Percentiles rank a stretch among this genome's conserved stretches.
These are phyloP conservation scores for Pseudotriccus pelzelni DNA, from an alignment of 2,797 vertebrate genomes.

Conservation along the genomic window DNA sequence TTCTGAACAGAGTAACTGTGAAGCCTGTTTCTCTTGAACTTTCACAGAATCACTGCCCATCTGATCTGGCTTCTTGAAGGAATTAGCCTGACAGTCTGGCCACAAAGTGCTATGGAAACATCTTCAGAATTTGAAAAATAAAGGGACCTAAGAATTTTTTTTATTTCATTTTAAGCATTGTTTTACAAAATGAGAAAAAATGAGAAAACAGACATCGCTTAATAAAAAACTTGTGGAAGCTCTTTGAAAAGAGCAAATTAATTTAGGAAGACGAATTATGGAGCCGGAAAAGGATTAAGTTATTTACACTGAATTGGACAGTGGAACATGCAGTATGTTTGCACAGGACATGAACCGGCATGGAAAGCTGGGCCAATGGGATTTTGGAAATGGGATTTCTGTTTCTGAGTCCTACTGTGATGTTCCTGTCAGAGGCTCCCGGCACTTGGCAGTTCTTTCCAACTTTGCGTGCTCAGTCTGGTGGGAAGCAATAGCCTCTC, in stretches of 20 bases:
- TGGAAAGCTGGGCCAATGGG: background rate
- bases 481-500: background rate
- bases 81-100: background rate
- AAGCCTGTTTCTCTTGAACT: background rate
- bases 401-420: background rate
- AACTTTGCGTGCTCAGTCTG: rapidly evolving
- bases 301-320: background rate
- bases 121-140: background rate
- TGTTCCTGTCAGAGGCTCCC: background rate
- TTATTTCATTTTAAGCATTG: background rate
- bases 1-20: background rate
- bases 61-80: background rate
- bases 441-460: background rate
- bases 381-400: background rate
- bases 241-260: background rate
- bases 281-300: background rate
- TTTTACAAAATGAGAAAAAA: background rate
- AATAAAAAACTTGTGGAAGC: background rate
- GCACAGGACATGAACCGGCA: background rate
- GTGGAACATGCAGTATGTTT: rapidly evolving
- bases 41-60: background rate
- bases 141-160: background rate
- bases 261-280: background rate
- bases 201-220: background rate
- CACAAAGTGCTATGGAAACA: background rate